phyloP scores from a whole-genome alignment of 2,888 invertebrate species.

The Gerris lacustris region DNA sequence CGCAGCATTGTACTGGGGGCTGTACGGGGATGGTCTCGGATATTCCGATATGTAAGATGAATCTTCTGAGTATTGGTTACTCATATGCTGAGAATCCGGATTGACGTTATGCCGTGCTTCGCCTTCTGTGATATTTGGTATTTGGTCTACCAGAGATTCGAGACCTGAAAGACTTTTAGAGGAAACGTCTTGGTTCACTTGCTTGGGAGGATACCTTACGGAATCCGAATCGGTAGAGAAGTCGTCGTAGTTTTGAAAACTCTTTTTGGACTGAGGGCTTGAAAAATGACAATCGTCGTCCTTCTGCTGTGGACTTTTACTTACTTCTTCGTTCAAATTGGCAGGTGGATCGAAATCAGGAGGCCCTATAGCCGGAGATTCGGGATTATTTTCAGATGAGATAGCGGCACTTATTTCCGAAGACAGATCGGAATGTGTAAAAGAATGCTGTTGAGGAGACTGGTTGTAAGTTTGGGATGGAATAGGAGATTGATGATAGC shows the following conservation, averaged over 20 bases:
- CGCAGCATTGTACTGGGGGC: constrained; percentile 32
- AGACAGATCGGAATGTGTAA: constrained; percentile 59
- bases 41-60: constrained; percentile 32
- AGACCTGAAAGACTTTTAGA: constrained; percentile 74
- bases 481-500: constrained; percentile 37
- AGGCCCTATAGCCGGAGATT: constrained; percentile 53
- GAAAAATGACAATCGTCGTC: constrained; percentile 35
- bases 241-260: constrained; percentile 33
- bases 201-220: constrained; percentile 31
- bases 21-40: constrained; percentile 31
- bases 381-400: constrained; percentile 50
- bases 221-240: constrained; percentile 32
- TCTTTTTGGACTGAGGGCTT: constrained; percentile 34
- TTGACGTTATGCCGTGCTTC: constrained; percentile 37
- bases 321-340: constrained; percentile 41
- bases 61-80: constrained; percentile 32
- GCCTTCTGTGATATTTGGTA: constrained; percentile 73
- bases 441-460: constrained; percentile 37
- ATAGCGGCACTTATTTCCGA: constrained; percentile 68
- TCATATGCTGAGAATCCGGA: constrained; percentile 28
- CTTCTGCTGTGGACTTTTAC: constrained; percentile 31
- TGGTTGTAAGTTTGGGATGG: constrained; percentile 37
- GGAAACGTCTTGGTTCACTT: constrained; percentile 54
- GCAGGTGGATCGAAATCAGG: constrained; percentile 64
- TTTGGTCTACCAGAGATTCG: constrained; percentile 81